phyloP scores from a whole-genome alignment of 2,888 invertebrate species.

The Tyria jacobaeae region DNA sequence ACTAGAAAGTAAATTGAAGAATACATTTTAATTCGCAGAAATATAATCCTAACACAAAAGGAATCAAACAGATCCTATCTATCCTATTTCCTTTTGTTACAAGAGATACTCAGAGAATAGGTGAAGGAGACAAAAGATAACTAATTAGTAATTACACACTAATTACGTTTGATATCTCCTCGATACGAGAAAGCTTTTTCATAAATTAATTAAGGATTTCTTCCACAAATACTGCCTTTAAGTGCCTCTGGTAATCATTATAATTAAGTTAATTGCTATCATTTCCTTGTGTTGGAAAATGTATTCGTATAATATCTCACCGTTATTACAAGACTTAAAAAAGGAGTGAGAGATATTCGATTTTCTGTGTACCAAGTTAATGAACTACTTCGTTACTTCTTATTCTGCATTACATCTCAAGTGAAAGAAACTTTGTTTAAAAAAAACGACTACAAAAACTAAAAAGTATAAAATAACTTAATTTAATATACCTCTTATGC shows the following conservation, averaged over 20 bases:
- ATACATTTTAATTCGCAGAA: background rate
- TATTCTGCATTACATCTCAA: background rate
- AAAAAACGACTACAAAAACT: too few species aligned
- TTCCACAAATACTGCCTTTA: slow-evolving; percentile 7
- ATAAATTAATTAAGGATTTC: slow-evolving; percentile 8
- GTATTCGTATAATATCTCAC: background rate
- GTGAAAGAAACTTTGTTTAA: too few species aligned
- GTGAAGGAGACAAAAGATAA: background rate
- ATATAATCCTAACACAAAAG: background rate
- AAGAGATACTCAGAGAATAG: background rate
- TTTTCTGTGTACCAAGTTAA: too few species aligned
- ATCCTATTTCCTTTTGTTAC: background rate
- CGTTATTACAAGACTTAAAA: background rate
- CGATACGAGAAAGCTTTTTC: background rate
- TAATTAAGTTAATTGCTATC: slow-evolving; percentile 34
- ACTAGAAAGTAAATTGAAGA: background rate
- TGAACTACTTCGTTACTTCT: background rate
- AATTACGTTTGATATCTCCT: background rate
- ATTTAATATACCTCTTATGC: too few species aligned
- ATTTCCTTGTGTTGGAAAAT: slow-evolving; percentile 21
- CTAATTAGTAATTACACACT: background rate
- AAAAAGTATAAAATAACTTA: too few species aligned
- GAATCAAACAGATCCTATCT: background rate
- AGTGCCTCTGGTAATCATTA: slow-evolving; percentile 21
- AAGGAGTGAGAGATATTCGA: background rate